Conservation (phyloP, 2,113 vertebrate species). For the Callionymus lyra region DNA sequence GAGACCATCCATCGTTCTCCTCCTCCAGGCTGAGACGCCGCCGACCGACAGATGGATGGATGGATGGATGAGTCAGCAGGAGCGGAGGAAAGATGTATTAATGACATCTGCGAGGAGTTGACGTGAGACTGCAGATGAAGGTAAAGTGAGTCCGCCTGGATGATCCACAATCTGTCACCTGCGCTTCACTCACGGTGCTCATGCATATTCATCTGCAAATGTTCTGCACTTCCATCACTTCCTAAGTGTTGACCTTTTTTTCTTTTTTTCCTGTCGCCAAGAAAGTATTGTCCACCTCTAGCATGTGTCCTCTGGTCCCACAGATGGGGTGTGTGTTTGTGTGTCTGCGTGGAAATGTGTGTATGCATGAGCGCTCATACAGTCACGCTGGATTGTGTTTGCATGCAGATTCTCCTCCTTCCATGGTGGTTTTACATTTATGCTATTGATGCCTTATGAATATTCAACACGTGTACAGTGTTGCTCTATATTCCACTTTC, state of each 20-base stretch:
- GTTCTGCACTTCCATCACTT: background rate
- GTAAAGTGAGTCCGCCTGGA: conserved; percentile 11
- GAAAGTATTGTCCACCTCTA: conserved; percentile 9
- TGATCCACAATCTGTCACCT: conserved; percentile 1
- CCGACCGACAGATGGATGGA: conserved; percentile 29
- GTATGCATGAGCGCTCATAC: conserved; percentile 6
- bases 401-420: conserved; percentile 6
- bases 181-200: background rate
- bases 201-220: conserved; percentile 2
- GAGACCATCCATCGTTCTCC: conserved; percentile 32
- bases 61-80: conserved; percentile 28
- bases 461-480: conserved; percentile 26
- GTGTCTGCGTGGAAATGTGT: conserved; percentile 2
- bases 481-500: background rate
- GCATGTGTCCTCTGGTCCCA: conserved; percentile 5
- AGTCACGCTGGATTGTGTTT: conserved; percentile 9
- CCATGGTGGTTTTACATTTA: conserved; percentile 6
- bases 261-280: too few relatives aligned
- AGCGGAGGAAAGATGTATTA: conserved; percentile 11
- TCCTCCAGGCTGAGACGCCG: conserved; percentile 17
- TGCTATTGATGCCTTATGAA: conserved; percentile 22
- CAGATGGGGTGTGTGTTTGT: conserved; percentile 15
- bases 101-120: conserved; percentile 12
- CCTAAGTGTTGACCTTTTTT: too few relatives aligned
- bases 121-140: conserved; percentile 12